Evolutionary conservation across 2,797 vertebrate genomes (phyloP), one percentile per base, ranked within the genome.

Genomic region (Podarcis lilfordi): DNA sequence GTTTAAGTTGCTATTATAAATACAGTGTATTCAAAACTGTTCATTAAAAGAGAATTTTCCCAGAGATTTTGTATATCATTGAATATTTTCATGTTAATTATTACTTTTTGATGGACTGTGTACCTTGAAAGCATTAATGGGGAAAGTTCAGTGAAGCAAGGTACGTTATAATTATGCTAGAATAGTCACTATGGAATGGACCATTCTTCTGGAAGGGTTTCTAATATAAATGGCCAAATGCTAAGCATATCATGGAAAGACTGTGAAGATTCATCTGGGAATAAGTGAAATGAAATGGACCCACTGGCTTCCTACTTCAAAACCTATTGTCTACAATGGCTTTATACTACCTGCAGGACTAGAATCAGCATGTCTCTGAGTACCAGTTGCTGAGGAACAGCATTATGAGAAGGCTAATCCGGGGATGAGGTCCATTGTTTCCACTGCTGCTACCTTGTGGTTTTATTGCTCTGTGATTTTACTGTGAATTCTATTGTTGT

Each of bases 21-120:
- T 11, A 8, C 0, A 45, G n/a, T 19, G 74, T 19, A 35, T n/a
- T 2, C 2, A 19, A 72, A 81, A 23, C 68, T 66, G 15, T 3
- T 88, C 5, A 91, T 66, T 75, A 77, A 83, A 91, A 87, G 75
- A 4, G 4, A 2, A 29, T 32, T 29, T 55, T 83, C 25, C 13
- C 4, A 2, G 74, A 66, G 10, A 37, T 90, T 85, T 88, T 80
- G 8, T 83, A 29, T 86, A 61, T 64, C 69, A 55, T 5, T 55
- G 2, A 85, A 25, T 81, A 61, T 80, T 32, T 76, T 91, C 17
- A 8, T 23, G 35, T 9, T 80, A 87, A 78, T 79, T 87, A 80
- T 17, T 35, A 35, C 0, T 8, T 43, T 88, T 50, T 29, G 4
- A 55, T 21, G 32, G 61, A 81, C 15, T 9, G 91, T 88, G 80